A percentile compares a stretch with the other conserved stretches of the same genome.
Conservation (phyloP, 2,113 vertebrate genomes). For the Syrmaticus mikado region DNA sequence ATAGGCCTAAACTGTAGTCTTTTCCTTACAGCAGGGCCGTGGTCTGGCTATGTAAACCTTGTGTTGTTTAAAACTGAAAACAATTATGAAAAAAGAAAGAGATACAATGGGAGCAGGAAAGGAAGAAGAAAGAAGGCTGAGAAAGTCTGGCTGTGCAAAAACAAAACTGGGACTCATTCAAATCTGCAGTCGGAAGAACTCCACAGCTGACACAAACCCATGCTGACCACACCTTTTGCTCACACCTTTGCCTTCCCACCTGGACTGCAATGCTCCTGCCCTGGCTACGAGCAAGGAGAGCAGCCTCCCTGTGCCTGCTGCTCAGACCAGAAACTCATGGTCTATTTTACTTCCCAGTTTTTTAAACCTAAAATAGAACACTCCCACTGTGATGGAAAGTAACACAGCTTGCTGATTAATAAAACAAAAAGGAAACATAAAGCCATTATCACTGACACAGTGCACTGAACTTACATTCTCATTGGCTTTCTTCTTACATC, state of each 20-base stretch:
- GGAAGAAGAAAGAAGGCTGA: background rate
- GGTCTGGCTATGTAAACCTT: background rate
- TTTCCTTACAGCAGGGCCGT: background rate
- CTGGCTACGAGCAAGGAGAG: fast-evolving
- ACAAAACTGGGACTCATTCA: background rate
- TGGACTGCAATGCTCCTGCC: background rate
- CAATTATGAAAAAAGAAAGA: background rate
- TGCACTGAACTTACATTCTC: background rate
- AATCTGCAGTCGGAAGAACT: background rate
- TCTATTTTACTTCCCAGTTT: slow-evolving; percentile 7
- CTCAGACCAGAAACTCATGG: background rate
- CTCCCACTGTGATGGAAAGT: background rate
- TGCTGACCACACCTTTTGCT: fast-evolving
- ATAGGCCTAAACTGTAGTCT: background rate
- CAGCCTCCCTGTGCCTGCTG: background rate
- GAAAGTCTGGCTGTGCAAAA: background rate
- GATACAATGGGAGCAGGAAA: fast-evolving
- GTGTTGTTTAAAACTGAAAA: background rate
- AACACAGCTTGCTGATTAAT: slow-evolving; percentile 3
- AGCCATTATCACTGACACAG: background rate
- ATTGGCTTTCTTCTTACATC: background rate
- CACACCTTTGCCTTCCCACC: fast-evolving
- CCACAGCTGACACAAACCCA: fast-evolving
- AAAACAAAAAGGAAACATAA: background rate
- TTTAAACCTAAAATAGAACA: background rate